These are phyloP conservation scores for Aplysia californica DNA, from an alignment of 1,140 invertebrate genomes.

Conservation along the genomic window DNA sequence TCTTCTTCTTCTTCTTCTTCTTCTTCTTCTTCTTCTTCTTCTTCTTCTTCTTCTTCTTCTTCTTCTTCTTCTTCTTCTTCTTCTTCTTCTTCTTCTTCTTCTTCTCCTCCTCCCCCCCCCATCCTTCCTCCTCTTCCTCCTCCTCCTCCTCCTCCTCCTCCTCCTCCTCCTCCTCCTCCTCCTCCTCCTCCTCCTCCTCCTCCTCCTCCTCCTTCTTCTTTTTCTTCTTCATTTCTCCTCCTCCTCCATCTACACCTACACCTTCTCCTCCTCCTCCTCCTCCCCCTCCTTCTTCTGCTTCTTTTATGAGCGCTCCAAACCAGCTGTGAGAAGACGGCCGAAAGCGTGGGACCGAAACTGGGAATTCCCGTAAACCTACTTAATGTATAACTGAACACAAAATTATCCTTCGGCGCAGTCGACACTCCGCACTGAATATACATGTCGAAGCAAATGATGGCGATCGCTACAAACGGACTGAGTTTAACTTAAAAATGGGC, in stretches of 20 bases:
- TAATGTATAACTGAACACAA: too few relatives aligned
- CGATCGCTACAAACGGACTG: too few relatives aligned
- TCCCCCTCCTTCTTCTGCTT: background rate
- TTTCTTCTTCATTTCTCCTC: slow-evolving; percentile 13
- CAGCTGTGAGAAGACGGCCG: too few relatives aligned
- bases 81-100: slow-evolving; percentile 1
- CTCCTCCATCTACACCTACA: too few relatives aligned
- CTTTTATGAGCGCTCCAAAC: too few relatives aligned
- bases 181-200: background rate
- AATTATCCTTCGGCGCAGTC: too few relatives aligned
- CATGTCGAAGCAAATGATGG: too few relatives aligned
- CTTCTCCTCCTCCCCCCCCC: background rate
- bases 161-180: background rate
- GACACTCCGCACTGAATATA: too few relatives aligned
- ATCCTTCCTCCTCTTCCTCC: background rate
- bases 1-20: background rate
- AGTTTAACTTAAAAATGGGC: too few relatives aligned
- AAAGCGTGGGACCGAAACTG: too few relatives aligned
- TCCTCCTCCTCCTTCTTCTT: slow-evolving; percentile 1
- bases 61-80: background rate
- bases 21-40: background rate
- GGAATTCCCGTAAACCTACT: too few relatives aligned
- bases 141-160: too few relatives aligned
- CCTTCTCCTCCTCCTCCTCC: slow-evolving; percentile 17
- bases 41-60: background rate